phyloP scores from a whole-genome alignment of 2,797 vertebrate species.

The Myoxocephalus aenaeus region DNA sequence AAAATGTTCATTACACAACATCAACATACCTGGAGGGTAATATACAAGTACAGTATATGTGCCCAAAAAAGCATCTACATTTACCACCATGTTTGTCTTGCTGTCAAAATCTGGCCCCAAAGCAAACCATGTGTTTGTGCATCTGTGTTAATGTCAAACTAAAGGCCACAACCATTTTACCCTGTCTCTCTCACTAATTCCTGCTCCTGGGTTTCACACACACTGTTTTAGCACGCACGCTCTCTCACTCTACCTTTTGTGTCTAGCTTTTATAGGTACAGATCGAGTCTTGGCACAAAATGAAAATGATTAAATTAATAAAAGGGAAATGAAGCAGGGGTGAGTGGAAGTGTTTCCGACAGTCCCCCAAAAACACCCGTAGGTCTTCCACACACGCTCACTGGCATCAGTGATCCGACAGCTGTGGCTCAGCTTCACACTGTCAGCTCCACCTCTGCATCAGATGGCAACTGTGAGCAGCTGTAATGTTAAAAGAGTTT shows the following conservation, averaged over 20 bases:
- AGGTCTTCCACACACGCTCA: slow-evolving; percentile 14
- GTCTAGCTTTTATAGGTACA: slow-evolving; percentile 12
- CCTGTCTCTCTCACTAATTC: slow-evolving; percentile 36
- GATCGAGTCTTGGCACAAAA: slow-evolving; percentile 20
- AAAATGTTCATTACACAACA: slow-evolving; percentile 11
- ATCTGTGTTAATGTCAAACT: slow-evolving; percentile 51
- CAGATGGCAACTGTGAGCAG: slow-evolving; percentile 24
- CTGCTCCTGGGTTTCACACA: slow-evolving; percentile 44
- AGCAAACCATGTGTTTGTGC: slow-evolving; percentile 24
- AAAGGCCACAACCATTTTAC: slow-evolving; percentile 56
- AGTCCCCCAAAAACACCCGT: slow-evolving; percentile 35
- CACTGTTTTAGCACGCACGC: background rate
- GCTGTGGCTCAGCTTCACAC: slow-evolving; percentile 42
- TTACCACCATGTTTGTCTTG: slow-evolving; percentile 26
- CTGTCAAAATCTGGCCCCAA: slow-evolving; percentile 36
- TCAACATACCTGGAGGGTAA: slow-evolving; percentile 22
- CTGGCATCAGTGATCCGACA: slow-evolving; percentile 17
- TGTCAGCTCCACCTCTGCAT: slow-evolving; percentile 35
- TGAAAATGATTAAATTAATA: slow-evolving; percentile 38
- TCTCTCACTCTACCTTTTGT: slow-evolving; percentile 6
- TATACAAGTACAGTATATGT: slow-evolving; percentile 4
- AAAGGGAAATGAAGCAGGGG: background rate
- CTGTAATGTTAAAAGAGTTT: background rate
- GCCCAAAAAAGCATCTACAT: slow-evolving; percentile 21
- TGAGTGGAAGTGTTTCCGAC: slow-evolving; percentile 5